Conservation (phyloP, 2,113 vertebrate species). For the Megalops atlanticus region DNA sequence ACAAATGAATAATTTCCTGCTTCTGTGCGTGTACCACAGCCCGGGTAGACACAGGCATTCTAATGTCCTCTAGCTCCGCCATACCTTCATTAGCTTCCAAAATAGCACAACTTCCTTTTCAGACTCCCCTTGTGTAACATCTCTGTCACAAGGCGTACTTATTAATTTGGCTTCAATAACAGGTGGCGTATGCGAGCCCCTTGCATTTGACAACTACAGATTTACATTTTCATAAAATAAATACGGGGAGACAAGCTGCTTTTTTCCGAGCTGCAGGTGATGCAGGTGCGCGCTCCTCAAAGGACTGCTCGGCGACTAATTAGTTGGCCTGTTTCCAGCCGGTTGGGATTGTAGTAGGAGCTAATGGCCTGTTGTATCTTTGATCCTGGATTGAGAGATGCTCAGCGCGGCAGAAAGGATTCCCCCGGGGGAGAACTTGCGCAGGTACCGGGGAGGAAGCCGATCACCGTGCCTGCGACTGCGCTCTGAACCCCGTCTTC, state of each 20-base stretch:
- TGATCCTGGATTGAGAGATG: slow-evolving; percentile 25
- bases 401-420: neutral
- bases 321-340: slow-evolving; percentile 9
- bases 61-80: neutral
- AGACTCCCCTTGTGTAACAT: neutral
- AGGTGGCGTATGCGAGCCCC: neutral
- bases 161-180: neutral
- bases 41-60: too few relatives aligned
- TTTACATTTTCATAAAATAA: slow-evolving; percentile 1
- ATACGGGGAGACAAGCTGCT: neutral
- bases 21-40: neutral
- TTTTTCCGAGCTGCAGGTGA: slow-evolving; percentile 17
- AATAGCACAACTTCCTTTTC: neutral
- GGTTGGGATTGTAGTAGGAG: slow-evolving; percentile 2
- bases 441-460: neutral
- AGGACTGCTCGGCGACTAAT: slow-evolving; percentile 8
- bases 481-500: neutral
- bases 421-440: neutral
- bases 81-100: neutral
- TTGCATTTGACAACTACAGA: neutral
- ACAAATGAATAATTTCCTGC: neutral
- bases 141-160: neutral
- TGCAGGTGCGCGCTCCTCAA: slow-evolving; percentile 5
- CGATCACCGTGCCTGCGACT: neutral
- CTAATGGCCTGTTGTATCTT: slow-evolving; percentile 25